Conservation (phyloP, 1,140 invertebrate species). For the Monochamus saltuarius region DNA sequence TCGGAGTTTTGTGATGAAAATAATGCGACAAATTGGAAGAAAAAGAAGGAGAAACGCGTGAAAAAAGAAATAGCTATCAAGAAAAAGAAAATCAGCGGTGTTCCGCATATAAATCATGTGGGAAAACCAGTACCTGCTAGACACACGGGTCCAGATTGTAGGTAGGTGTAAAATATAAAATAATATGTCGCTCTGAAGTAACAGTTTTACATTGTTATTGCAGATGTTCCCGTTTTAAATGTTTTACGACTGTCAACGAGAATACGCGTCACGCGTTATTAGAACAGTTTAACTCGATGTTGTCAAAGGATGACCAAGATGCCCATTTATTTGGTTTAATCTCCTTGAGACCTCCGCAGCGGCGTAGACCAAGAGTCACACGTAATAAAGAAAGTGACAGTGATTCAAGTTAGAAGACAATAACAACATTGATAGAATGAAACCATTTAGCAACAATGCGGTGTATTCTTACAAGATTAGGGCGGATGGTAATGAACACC, state of each 20-base stretch:
- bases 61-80: no score
- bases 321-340: slow-evolving; percentile 16
- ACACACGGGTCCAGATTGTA: no score
- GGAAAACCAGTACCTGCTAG: no score
- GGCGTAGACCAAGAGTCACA: no score
- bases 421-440: slow-evolving; percentile 4
- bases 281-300: slow-evolving; percentile 13
- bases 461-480: slow-evolving; percentile 13
- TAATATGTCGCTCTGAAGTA: no score
- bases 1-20: no score
- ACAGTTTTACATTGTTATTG: no score
- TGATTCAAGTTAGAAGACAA: slow-evolving; percentile 4
- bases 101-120: no score
- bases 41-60: no score
- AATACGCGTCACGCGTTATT: slow-evolving; percentile 12
- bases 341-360: background rate
- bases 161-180: no score
- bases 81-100: no score
- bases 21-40: no score
- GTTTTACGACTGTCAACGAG: slow-evolving; percentile 12
- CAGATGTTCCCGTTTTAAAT: slow-evolving; percentile 16
- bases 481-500: background rate
- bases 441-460: slow-evolving; percentile 15
- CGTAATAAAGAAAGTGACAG: background rate
- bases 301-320: slow-evolving; percentile 20